Conservation (phyloP, 2,888 invertebrate genomes). For the Limnephilus rhombicus region DNA sequence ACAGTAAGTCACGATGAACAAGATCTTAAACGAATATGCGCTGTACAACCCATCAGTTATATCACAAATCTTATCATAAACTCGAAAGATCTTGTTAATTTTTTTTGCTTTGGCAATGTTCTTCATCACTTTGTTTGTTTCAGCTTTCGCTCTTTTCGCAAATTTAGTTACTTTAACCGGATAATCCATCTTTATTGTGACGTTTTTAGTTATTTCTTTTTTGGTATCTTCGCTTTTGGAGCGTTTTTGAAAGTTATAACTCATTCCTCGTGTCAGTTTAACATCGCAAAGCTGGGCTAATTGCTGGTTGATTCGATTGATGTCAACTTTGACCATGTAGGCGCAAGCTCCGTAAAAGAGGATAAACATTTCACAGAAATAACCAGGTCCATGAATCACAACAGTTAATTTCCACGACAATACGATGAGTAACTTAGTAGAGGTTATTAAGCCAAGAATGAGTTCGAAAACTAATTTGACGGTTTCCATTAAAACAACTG, state of each 20-base stretch:
- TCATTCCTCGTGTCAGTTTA: not conserved
- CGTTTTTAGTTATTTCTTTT: not conserved
- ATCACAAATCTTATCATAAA: too few species aligned
- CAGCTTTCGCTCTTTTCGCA: not conserved
- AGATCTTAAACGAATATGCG: not conserved
- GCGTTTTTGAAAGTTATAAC: not conserved
- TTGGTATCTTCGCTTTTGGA: not conserved
- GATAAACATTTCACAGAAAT: not conserved
- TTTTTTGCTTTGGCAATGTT: too few species aligned
- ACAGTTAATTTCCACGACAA: too few species aligned
- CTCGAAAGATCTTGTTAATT: too few species aligned
- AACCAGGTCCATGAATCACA: too few species aligned
- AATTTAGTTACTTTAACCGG: not conserved
- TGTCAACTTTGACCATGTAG: not conserved
- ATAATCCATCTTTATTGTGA: not conserved
- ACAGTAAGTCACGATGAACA: not conserved
- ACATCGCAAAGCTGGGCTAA: not conserved
- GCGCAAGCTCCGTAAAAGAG: not conserved
- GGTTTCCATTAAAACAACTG: not conserved
- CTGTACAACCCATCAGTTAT: too few species aligned
- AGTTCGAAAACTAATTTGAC: not conserved
- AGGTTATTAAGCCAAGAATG: not conserved
- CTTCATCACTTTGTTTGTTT: not conserved
- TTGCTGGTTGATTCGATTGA: not conserved
- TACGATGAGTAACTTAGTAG: not conserved